Evolutionary conservation across 2,888 invertebrate species (phyloP).

Genomic region (Volucella inflata): DNA sequence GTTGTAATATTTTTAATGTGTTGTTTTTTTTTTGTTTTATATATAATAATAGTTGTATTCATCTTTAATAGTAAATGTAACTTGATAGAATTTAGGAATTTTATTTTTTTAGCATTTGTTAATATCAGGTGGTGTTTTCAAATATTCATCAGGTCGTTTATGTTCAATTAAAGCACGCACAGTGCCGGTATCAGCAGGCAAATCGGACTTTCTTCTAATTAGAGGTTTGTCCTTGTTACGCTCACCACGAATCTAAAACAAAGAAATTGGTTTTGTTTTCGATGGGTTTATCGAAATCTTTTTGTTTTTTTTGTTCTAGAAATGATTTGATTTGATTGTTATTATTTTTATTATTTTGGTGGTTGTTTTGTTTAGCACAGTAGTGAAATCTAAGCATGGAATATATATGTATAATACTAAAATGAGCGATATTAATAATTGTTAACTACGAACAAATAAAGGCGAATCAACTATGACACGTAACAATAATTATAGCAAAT

Average conservation of each 20-base stretch:
- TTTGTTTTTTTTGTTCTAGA: not conserved
- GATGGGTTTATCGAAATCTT: slow-evolving; percentile 55
- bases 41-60: too few relatives aligned
- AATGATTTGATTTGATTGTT: slow-evolving; percentile 1
- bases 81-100: slow-evolving; percentile 65
- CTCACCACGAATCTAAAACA: slow-evolving; percentile 82
- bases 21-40: slow-evolving; percentile 23
- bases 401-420: slow-evolving; percentile 19
- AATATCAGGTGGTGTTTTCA: slow-evolving; percentile 92
- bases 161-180: slow-evolving; percentile 96
- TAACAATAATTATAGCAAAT: slow-evolving; percentile 35
- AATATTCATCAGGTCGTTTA: slow-evolving; percentile 95
- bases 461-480: slow-evolving; percentile 56
- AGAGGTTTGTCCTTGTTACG: slow-evolving; percentile 93
- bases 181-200: slow-evolving; percentile 96
- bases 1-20: slow-evolving; percentile 54
- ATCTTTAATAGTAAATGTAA: slow-evolving; percentile 60
- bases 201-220: slow-evolving; percentile 96
- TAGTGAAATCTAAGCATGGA: slow-evolving; percentile 65
- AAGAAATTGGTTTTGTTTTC: slow-evolving; percentile 58
- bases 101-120: slow-evolving; percentile 89
- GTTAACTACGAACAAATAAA: slow-evolving; percentile 67
- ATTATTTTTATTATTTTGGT: slow-evolving; percentile 21
- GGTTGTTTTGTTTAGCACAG: slow-evolving; percentile 43
- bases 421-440: slow-evolving; percentile 61